Conservation (phyloP, 2,113 vertebrate genomes). For the Dendropsophus ebraccatus region DNA sequence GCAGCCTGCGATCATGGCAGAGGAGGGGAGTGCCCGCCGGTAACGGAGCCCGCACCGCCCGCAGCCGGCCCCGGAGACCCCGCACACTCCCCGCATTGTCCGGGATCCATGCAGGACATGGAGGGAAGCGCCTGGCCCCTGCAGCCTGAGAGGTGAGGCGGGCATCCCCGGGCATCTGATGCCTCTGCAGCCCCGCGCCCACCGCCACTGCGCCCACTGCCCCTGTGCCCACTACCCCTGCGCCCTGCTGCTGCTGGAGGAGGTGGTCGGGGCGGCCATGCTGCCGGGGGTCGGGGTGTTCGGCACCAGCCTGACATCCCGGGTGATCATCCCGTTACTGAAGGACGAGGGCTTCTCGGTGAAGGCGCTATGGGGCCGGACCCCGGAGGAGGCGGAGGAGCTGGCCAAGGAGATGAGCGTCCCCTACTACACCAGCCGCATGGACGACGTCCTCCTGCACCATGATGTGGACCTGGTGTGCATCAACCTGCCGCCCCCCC, state of each 20-base stretch:
- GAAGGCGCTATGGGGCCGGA: conserved; percentile 95
- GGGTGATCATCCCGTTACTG: conserved; percentile 94
- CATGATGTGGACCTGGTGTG: conserved; percentile 97
- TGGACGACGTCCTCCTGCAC: conserved; percentile 95
- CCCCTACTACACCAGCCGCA: conserved; percentile 94
- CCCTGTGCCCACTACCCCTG: too few relatives aligned
- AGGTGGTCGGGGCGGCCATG: conserved; percentile 76
- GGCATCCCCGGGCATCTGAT: too few relatives aligned
- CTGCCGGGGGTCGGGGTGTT: conserved; percentile 97
- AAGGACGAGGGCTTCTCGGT: conserved; percentile 94
- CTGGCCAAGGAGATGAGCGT: conserved; percentile 97
- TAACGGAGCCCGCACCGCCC: too few relatives aligned
- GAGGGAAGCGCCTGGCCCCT: conserved; percentile 28
- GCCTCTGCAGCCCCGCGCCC: too few relatives aligned
- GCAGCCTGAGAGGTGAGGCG: conserved; percentile 39
- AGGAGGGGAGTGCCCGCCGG: too few relatives aligned
- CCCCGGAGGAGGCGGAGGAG: conserved; percentile 95
- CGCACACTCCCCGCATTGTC: too few relatives aligned
- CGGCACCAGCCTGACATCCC: conserved; percentile 92
- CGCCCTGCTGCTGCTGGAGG: too few relatives aligned
- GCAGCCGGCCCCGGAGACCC: conserved; percentile 65
- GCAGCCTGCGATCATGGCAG: conserved; percentile 60
- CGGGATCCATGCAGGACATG: background rate
- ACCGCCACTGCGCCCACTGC: too few relatives aligned
- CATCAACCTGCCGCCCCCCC: conserved; percentile 96